A percentile compares a stretch with the other conserved stretches of the same genome.
These are phyloP conservation scores for Oreochromis mossambicus DNA, from an alignment of 2,797 vertebrate species.

Conservation along the genomic window DNA sequence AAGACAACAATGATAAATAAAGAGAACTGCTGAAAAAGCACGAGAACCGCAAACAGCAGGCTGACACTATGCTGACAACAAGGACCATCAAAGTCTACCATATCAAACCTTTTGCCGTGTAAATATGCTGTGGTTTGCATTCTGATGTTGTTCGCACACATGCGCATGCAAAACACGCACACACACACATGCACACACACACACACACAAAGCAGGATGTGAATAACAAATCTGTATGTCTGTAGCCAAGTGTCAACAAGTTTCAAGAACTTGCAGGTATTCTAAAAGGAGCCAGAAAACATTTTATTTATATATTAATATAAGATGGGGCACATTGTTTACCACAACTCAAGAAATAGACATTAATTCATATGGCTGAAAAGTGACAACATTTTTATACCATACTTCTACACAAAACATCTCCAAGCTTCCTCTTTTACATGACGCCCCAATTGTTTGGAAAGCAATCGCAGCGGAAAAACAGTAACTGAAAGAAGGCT, in stretches of 20 bases:
- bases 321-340: neutral
- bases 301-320: neutral
- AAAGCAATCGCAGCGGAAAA: fast-evolving
- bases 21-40: neutral
- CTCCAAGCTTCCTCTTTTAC: neutral
- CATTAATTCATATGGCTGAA: neutral
- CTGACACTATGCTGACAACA: neutral
- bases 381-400: neutral
- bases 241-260: neutral
- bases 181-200: neutral
- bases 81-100: neutral
- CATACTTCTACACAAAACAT: neutral
- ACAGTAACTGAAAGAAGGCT: neutral
- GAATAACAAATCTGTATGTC: neutral
- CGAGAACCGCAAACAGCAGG: neutral
- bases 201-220: neutral
- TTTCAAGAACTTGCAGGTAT: neutral
- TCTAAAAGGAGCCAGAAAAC: neutral
- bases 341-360: neutral
- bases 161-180: fast-evolving
- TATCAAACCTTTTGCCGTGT: neutral
- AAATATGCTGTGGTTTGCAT: neutral
- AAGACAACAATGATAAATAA: neutral
- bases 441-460: neutral
- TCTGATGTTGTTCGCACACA: neutral